Evolutionary conservation across 1,140 invertebrate species (phyloP), one percentile per base, ranked within the genome.

Genomic region (Dreissena polymorpha): DNA sequence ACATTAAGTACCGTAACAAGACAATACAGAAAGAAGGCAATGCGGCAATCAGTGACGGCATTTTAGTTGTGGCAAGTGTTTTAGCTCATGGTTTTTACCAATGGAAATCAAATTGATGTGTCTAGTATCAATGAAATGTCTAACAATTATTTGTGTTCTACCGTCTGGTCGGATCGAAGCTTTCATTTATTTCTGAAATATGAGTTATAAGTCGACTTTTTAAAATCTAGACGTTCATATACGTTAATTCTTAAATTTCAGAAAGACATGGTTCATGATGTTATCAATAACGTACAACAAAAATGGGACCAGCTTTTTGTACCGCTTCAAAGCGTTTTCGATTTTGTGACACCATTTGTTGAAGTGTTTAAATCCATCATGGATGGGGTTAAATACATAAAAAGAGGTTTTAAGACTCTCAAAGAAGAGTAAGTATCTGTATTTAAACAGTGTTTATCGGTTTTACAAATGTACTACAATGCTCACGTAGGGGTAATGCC

Each of bases 241-340:
- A 39, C 39, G 2, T 39, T 5, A 39, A 39, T 39, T 8, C 2
- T 5, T 39, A 39, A 2, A 39, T 65, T 65, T 50, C 74, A 77
- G 74, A 77, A 64, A 77, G 57, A 67, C 16, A 67, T 60, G 0
- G 13, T 77, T 0, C 64, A 25, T 18, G 57, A 77, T n/a, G n/a
- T 68, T 13, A 18, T 67, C 50, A 39, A 29, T 16, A 25, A 77
- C 25, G 23, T 77, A 49, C 64, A 50, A 77, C 60, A n/a, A 14
- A 39, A 77, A 77, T 65, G 74, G 74, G 74, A 77, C 63, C 16
- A 77, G 13, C 21, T 77, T 21, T 51, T 77, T 5, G 64, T 53
- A n/a, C 74, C 74, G 13, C 39, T 77, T 10, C 18, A 67, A 51
- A 27, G 60, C 10, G 21, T 77, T 3, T 51, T 68, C 21, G 74